Evolutionary conservation across 2,888 invertebrate species (phyloP), one percentile per base, ranked within the genome.

Genomic region (Harpagoxenus sublaevis): DNA sequence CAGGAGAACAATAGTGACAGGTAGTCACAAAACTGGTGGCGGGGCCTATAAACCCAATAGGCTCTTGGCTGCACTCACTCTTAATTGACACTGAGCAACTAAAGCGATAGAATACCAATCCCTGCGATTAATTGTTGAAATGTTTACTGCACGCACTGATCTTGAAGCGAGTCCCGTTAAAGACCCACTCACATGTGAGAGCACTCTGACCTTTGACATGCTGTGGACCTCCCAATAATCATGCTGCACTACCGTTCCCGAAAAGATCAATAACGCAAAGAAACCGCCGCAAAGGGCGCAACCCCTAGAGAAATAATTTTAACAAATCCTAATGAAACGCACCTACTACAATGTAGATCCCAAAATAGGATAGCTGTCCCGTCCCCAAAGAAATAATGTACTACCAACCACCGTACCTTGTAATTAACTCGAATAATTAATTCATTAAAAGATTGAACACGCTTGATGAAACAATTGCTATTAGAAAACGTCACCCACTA

Each of bases 11-110:
- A 66, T 89, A 88, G 77, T 71, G 62, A 68, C n/a, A 63, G 10
- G 45, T 75, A 66, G 83, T 60, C 48, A 55, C 42, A 66, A 70
- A 70, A 84, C 84, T 87, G 91, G 91, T 91, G 89, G 87, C 86
- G 89, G 89, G 88, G 91, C 91, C 89, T 90, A 90, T 82, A 84
- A 77, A 86, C 66, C 62, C 28, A 35, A 88, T 89, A 88, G 89
- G 89, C 90, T 90, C 89, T 68, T 85, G 86, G 82, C 85, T 86
- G 91, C 88, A 90, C 86, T 85, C 84, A 89, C 10, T 84, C 84
- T 57, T 74, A 48, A 86, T 55, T 28, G 51, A 77, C 75, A 84
- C 68, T 23, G 83, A 66, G 74, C 83, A 91, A 87, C 86, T 66
- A 75, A 75, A 74, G 51, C 62, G 70, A 68, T 75, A 53, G 15